Evolutionary conservation across 1,140 invertebrate species (phyloP), one percentile per base, ranked within the genome.

Genomic region (Aporrectodea caliginosa): DNA sequence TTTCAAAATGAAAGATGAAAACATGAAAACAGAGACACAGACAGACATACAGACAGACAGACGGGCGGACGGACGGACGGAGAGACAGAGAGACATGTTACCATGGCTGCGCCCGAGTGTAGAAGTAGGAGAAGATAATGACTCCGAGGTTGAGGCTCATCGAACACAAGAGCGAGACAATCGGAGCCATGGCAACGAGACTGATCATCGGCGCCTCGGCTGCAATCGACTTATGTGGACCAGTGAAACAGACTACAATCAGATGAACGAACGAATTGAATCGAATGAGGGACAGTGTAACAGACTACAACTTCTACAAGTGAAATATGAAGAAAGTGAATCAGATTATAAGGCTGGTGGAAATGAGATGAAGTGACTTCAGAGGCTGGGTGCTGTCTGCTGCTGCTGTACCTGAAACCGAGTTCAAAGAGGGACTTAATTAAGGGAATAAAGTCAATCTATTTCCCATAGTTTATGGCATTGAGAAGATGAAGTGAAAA

Each of bases 51-150:
- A 58, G 43, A 58, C 31, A 69, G 16, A 69, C 75, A 68, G 27
- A 30, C 58, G 30, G 35, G 32, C 16, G 29, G 16, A 1, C 1
- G 69, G 16, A 72, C 22, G 2, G 22, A 78, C 22, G 35, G 16
- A 6, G 16, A 31, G 29, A 35, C 43, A 58, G 6, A 22, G 22
- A 58, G 22, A 58, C 43, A 58, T 6, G 43, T 81, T 81, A 95
- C 94, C 94, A 96, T 0, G 89, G 80, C 81, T 93, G 93, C 2
- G 87, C 84, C n/a, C 90, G 91, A 0, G 95, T 87, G 16, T 89
- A 82, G 89, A 89, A 85, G 92, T 93, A 86, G 2, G 91, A 91
- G 0, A 90, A 84, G 1, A 92, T 86, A 88, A 97, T 94, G 43
- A 94, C 83, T n/a, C 88, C 81, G 0, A 90, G 88, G 32, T 93